A percentile compares a stretch with the other conserved stretches of the same genome.
Evolutionary conservation across 2,888 invertebrate genomes (phyloP).

Genomic region (Nowickia ferox): DNA sequence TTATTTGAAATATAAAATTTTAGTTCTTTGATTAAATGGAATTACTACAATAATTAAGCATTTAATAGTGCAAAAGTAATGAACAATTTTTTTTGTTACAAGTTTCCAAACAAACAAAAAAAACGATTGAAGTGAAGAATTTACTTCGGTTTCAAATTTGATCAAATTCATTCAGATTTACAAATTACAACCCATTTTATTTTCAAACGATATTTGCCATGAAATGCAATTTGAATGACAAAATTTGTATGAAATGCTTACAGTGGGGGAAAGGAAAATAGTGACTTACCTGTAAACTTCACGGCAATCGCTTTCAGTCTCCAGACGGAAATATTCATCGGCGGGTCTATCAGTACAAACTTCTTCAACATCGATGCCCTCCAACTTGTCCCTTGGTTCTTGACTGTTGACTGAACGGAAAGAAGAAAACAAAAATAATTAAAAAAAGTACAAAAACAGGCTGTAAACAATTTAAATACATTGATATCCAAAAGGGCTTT

Average conservation of each 20-base stretch:
- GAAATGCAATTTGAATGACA: slow-evolving; percentile 30
- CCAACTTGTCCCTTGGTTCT: slow-evolving; percentile 85
- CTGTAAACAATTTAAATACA: no score
- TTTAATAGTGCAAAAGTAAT: neutral
- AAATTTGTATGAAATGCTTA: slow-evolving; percentile 21
- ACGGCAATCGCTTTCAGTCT: slow-evolving; percentile 93
- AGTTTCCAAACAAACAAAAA: neutral
- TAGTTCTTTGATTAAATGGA: slow-evolving; percentile 21
- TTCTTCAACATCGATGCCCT: slow-evolving; percentile 90
- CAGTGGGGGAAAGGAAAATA: neutral
- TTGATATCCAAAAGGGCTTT: no score
- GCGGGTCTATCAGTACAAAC: slow-evolving; percentile 94
- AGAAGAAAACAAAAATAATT: neutral
- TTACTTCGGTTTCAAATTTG: slow-evolving; percentile 9
- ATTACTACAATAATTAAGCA: neutral
- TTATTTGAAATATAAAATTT: slow-evolving; percentile 76
- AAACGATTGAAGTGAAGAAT: neutral
- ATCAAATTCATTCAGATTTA: neutral
- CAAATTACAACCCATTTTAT: neutral
- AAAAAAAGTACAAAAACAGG: neutral
- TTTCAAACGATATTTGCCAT: slow-evolving; percentile 30
- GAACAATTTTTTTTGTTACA: neutral
- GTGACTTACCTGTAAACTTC: slow-evolving; percentile 93
- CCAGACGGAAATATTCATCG: slow-evolving; percentile 95
- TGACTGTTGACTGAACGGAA: slow-evolving; percentile 84